phyloP scores from a whole-genome alignment of 2,888 invertebrate species.

The Thereva unica region DNA sequence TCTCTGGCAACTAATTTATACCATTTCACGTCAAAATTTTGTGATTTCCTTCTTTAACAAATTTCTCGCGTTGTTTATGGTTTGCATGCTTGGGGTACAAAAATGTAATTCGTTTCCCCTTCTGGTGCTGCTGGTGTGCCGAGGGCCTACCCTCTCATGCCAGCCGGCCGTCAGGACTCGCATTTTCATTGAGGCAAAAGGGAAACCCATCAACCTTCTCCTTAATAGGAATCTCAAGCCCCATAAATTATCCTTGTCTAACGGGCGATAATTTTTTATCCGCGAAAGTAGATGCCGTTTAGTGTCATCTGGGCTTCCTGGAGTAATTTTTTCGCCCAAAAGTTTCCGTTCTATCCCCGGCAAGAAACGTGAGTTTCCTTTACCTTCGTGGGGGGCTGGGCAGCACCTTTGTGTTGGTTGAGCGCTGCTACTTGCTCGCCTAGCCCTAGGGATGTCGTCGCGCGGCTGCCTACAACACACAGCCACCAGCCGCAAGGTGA shows the following conservation, averaged over 20 bases:
- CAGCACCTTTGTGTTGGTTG: too few relatives aligned
- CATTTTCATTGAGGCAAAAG: constrained; percentile 13
- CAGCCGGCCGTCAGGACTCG: constrained; percentile 8
- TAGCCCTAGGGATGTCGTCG: constrained; percentile 1
- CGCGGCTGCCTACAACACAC: neutral
- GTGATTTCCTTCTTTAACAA: too few relatives aligned
- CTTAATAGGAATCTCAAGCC: constrained; percentile 21
- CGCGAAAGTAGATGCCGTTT: constrained; percentile 32
- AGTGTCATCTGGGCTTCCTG: constrained; percentile 27
- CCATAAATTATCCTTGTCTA: constrained; percentile 29
- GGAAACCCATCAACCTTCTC: constrained; percentile 15
- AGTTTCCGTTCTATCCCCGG: neutral
- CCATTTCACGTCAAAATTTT: too few relatives aligned
- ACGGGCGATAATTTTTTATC: constrained; percentile 31
- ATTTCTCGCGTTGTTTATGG: too few relatives aligned
- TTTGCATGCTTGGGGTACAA: too few relatives aligned
- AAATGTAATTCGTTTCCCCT: neutral
- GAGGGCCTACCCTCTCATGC: neutral
- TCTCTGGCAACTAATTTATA: too few relatives aligned
- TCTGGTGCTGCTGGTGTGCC: constrained; percentile 1
- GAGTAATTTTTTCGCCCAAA: constrained; percentile 21
- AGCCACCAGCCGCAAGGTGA: neutral
- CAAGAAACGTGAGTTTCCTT: constrained; percentile 8
- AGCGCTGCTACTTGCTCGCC: neutral
- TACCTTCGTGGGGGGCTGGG: constrained; percentile 16